Base-by-base conservation (phyloP, 2,113 vertebrate species). In the Bufo bufo region DNA sequence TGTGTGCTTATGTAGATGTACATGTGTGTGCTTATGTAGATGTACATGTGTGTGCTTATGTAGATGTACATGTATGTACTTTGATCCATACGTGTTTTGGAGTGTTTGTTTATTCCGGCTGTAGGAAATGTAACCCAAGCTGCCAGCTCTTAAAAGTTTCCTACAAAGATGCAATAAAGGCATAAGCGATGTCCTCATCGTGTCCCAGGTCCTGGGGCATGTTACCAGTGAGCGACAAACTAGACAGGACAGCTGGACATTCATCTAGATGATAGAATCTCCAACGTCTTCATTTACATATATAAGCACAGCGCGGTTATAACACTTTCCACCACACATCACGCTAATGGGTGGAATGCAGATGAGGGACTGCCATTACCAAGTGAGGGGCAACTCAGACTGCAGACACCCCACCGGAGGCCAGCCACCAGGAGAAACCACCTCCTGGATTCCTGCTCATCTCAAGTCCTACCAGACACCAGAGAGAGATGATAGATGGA, bases 201-300 rank as follows among this genome's bases (percentile, higher is more conserved):
- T 33, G 33, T 33, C 33, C 4, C 4, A 10, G 54, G 77, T 58
- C 23, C 52, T 16, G 77, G n/a, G 20, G 45, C 63, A n/a, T 50
- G 45, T 6, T 3, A 82, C 17, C 59, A 82, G 54, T 47, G n/a
- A 52, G 43, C 78, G 59, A 33, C 45, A 33, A 78, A 52, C 56
- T 63, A 65, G 14, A 49, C 54, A 86, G 50, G 61, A 45, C 54
- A 77, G 71, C 13, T 59, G 54, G 71, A 63, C 84, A 75, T 77
- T 59, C 82, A 61, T 52, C n/a, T 9, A 58, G 33, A 75, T 17
- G 7, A 50, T 2, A 19, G 47, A 71, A 65, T 56, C 77, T 80
- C 71, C 23, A 80, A 69, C 47, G 66, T 23, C 50, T 77, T 85
- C 33, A 43, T 85, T 14, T 85, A 3, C 58, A 86, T 77, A 16